A percentile compares a stretch with the other conserved stretches of the same genome.
These are phyloP conservation scores for Copsychus sechellarum DNA, from an alignment of 2,113 vertebrate genomes.

Conservation along the genomic window DNA sequence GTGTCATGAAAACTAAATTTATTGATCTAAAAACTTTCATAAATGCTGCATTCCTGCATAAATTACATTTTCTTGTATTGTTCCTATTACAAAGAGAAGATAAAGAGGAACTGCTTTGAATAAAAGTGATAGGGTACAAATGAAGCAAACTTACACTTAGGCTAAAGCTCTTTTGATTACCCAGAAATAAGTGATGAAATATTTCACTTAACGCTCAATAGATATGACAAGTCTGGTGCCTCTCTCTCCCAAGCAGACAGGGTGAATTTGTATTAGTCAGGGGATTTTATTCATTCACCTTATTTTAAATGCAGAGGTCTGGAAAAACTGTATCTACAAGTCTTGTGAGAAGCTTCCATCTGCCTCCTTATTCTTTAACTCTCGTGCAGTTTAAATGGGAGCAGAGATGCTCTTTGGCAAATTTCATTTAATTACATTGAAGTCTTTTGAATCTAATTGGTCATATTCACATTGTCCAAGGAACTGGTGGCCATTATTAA, in stretches of 20 bases:
- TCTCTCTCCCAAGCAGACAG: not conserved
- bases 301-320: slow-evolving; percentile 10
- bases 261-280: slow-evolving; percentile 31
- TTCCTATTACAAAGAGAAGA: not conserved
- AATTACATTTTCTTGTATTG: not conserved
- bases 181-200: not conserved
- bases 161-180: slow-evolving; percentile 18
- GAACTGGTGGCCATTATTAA: not conserved
- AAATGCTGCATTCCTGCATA: not conserved
- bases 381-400: not conserved
- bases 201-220: slow-evolving; percentile 29
- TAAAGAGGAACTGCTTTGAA: not conserved
- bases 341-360: not conserved
- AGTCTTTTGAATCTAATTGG: not conserved
- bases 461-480: not conserved
- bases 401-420: not conserved
- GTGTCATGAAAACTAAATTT: not conserved
- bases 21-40: not conserved
- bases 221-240: not conserved
- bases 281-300: not conserved
- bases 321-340: not conserved
- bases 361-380: not conserved
- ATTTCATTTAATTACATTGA: not conserved
- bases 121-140: not conserved
- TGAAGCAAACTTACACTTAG: not conserved